Conservation (phyloP, 2,113 vertebrate genomes). For the Dryoscopus gambensis region DNA sequence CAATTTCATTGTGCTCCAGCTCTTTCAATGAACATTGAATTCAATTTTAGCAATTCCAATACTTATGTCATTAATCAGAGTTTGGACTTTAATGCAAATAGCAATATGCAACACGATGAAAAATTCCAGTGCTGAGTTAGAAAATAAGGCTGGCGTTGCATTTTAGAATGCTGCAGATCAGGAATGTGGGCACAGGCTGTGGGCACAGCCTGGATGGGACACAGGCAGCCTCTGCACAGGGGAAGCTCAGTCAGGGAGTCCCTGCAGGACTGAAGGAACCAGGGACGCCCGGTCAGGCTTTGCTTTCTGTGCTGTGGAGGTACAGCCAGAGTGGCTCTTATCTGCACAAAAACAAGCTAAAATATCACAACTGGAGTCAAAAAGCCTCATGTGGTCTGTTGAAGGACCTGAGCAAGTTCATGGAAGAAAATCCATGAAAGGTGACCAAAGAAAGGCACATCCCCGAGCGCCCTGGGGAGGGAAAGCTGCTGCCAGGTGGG, state of each 20-base stretch:
- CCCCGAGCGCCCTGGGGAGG: background rate
- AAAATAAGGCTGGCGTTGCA: background rate
- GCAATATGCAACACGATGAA: background rate
- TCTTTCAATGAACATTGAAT: background rate
- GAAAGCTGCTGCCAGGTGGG: background rate
- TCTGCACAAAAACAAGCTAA: background rate
- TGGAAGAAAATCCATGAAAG: background rate
- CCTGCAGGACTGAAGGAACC: background rate
- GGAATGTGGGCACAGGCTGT: background rate
- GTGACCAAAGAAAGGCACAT: background rate
- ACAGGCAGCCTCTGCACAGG: background rate
- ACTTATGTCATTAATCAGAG: background rate
- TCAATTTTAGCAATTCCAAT: background rate
- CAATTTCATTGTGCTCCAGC: background rate
- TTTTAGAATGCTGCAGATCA: background rate
- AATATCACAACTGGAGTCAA: background rate
- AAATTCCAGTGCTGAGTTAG: background rate
- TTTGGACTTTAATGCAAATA: background rate
- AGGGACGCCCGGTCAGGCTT: rapidly evolving
- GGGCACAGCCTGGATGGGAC: background rate
- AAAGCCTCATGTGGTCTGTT: background rate
- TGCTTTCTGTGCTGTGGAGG: background rate
- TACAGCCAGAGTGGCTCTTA: rapidly evolving
- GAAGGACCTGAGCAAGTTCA: background rate
- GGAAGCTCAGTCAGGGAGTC: background rate